Conservation (phyloP, 2,113 vertebrate genomes). For the Apistogramma diplotaenia region DNA sequence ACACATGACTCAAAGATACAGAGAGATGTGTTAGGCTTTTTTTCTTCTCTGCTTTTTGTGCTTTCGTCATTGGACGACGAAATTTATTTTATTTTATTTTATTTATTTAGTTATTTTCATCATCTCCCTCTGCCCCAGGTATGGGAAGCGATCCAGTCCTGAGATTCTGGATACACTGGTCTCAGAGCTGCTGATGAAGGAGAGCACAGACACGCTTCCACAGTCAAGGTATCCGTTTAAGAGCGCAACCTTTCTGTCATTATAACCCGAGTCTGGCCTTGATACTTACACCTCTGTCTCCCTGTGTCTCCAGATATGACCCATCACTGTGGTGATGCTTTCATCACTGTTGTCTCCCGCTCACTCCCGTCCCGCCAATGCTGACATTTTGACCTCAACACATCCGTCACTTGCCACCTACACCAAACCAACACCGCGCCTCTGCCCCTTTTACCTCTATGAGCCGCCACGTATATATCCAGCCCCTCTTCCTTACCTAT, state of each 20-base stretch:
- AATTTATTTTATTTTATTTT: neutral
- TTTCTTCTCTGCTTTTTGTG: neutral
- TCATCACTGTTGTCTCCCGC: neutral
- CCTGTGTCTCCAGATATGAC: slow-evolving; percentile 69
- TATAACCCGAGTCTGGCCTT: neutral
- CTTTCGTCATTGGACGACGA: neutral
- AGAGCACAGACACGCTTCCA: slow-evolving; percentile 87
- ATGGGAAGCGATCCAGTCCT: slow-evolving; percentile 92
- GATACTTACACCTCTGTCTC: slow-evolving; percentile 12
- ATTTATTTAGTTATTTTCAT: neutral
- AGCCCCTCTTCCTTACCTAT: slow-evolving; percentile 8
- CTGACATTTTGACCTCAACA: slow-evolving; percentile 43
- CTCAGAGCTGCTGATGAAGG: slow-evolving; percentile 90
- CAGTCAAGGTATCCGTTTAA: slow-evolving; percentile 78
- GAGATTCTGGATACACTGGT: slow-evolving; percentile 91
- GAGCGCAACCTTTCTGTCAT: neutral
- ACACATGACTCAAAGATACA: neutral
- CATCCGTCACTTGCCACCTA: neutral
- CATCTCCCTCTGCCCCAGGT: slow-evolving; percentile 73
- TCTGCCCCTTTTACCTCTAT: slow-evolving; percentile 6
- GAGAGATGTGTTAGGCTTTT: neutral
- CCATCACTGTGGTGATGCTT: slow-evolving; percentile 76
- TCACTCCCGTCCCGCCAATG: slow-evolving; percentile 15
- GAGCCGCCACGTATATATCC: slow-evolving; percentile 7
- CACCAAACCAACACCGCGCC: neutral